Conservation (phyloP, 2,888 invertebrate genomes). For the Melanostoma scalare region DNA sequence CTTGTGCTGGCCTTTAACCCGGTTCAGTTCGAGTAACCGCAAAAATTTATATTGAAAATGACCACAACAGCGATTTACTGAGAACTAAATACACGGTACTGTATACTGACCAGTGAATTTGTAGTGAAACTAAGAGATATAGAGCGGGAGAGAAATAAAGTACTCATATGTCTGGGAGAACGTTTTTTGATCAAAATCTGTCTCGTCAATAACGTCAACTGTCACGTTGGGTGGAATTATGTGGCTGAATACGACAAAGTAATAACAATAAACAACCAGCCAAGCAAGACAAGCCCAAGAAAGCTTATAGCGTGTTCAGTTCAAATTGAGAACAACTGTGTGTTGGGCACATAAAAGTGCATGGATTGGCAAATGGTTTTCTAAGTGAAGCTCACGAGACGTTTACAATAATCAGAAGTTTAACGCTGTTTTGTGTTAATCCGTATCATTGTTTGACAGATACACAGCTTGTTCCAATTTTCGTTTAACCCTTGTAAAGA, state of each 20-base stretch:
- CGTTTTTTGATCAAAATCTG: constrained; percentile 44
- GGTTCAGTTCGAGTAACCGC: constrained; percentile 31
- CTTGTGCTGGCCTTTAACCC: constrained; percentile 60
- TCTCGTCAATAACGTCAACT: constrained; percentile 30
- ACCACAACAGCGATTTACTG: constrained; percentile 3
- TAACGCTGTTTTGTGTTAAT: no score
- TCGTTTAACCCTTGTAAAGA: no score
- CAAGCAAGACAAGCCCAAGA: constrained; percentile 2
- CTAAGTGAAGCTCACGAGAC: no score
- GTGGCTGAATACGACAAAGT: constrained; percentile 31
- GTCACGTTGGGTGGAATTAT: constrained; percentile 24
- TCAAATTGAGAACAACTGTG: no score
- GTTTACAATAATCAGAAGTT: no score
- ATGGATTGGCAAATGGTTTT: constrained; percentile 11
- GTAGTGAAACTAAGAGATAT: no score
- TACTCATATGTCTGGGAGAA: background rate
- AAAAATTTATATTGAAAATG: constrained; percentile 31
- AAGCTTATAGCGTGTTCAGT: constrained; percentile 29
- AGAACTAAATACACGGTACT: no score
- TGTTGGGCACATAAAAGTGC: background rate
- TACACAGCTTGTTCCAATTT: no score
- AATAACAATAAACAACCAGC: constrained; percentile 42
- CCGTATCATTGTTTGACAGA: no score
- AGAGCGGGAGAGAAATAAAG: no score
- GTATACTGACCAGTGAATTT: no score